A percentile compares a stretch with the other conserved stretches of the same genome.
These are phyloP conservation scores for Nasua narica DNA, from an alignment of 2,797 vertebrate genomes.

Conservation along the genomic window DNA sequence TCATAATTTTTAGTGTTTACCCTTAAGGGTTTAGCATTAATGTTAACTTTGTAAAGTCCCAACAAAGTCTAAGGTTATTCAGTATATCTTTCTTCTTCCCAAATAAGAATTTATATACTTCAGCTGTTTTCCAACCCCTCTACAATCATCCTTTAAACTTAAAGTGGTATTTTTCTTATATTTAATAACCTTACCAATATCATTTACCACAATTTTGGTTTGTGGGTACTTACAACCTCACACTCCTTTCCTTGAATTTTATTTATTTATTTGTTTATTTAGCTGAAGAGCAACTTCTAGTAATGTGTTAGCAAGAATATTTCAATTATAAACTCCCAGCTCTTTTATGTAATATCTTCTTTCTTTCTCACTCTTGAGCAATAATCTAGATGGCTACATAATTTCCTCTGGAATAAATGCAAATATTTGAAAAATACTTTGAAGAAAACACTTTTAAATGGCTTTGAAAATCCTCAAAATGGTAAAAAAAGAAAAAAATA, in stretches of 20 bases:
- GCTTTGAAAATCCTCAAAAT: not conserved
- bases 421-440: not conserved
- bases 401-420: not conserved
- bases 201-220: not conserved
- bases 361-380: not conserved
- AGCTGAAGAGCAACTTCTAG: not conserved
- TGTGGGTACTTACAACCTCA: not conserved
- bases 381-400: not conserved
- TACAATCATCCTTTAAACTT: not conserved
- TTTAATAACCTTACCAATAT: not conserved
- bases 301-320: not conserved
- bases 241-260: not conserved
- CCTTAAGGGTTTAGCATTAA: not conserved
- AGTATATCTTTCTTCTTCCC: not conserved
- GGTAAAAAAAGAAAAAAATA: not conserved
- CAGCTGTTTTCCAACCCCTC: not conserved
- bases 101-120: not conserved
- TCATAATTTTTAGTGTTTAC: not conserved
- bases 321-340: not conserved
- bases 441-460: not conserved
- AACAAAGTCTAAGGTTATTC: not conserved
- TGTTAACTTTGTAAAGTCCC: not conserved
- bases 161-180: not conserved
- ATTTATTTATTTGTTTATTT: not conserved
- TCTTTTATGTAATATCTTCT: not conserved